phyloP scores from a whole-genome alignment of 2,113 vertebrate species.

The Sitta europaea region DNA sequence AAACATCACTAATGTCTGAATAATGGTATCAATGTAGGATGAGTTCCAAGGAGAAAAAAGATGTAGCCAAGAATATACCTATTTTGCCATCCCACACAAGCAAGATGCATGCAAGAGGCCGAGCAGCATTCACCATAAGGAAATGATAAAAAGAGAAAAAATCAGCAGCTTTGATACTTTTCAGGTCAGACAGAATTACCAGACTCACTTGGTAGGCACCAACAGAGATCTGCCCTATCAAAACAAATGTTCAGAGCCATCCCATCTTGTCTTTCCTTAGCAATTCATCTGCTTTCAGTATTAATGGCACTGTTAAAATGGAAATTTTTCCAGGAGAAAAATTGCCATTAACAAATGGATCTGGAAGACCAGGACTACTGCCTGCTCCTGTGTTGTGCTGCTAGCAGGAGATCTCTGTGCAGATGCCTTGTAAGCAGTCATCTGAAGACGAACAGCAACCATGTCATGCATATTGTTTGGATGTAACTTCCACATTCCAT shows the following conservation, averaged over 20 bases:
- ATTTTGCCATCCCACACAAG: background rate
- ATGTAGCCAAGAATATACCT: background rate
- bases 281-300: background rate
- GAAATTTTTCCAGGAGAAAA: slow-evolving; percentile 20
- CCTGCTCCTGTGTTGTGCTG: slow-evolving; percentile 25
- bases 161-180: background rate
- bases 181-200: slow-evolving; percentile 21
- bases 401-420: slow-evolving; percentile 49
- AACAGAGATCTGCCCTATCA: slow-evolving; percentile 27
- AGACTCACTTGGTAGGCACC: background rate
- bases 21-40: background rate
- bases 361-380: slow-evolving; percentile 21
- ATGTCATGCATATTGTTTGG: slow-evolving; percentile 54
- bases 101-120: background rate
- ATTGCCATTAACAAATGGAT: slow-evolving; percentile 29
- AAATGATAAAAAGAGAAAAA: background rate
- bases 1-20: background rate
- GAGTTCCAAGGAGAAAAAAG: background rate
- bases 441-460: slow-evolving; percentile 48
- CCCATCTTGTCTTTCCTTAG: background rate
- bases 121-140: background rate
- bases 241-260: slow-evolving; percentile 7
- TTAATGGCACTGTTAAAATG: background rate
- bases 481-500: slow-evolving; percentile 55
- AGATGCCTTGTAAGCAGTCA: slow-evolving; percentile 67